Conservation (phyloP, 1,140 invertebrate genomes). For the Drosophila willistoni region DNA sequence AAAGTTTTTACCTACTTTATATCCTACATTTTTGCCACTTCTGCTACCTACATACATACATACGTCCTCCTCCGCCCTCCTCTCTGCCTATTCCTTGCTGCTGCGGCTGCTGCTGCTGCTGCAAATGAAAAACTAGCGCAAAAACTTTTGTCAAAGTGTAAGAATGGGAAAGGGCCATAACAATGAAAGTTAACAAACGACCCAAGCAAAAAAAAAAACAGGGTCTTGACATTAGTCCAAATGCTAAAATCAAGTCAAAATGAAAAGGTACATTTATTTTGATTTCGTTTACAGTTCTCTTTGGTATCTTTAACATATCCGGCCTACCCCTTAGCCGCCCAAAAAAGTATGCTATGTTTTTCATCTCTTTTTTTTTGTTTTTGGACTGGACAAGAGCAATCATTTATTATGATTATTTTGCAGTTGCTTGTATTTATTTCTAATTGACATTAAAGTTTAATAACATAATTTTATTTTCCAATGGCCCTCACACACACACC, state of each 20-base stretch:
- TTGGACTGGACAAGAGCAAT: conserved; percentile 6
- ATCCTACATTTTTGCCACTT: conserved; percentile 5
- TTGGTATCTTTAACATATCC: neutral
- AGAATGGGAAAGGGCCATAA: conserved; percentile 10
- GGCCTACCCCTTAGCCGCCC: neutral
- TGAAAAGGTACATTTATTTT: conserved; percentile 3
- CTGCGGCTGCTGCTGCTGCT: neutral
- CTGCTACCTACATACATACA: neutral
- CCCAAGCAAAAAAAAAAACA: neutral
- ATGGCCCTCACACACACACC: conserved; percentile 35
- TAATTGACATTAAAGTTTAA: conserved; percentile 66
- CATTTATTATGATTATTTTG: conserved; percentile 49
- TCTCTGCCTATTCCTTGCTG: neutral
- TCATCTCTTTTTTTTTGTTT: conserved; percentile 10
- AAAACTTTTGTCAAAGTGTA: conserved; percentile 58
- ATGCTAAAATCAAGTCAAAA: conserved; percentile 1
- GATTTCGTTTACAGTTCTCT: neutral
- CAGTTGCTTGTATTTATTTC: conserved; percentile 34
- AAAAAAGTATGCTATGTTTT: conserved; percentile 30
- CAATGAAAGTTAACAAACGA: conserved; percentile 11
- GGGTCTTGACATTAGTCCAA: conserved; percentile 2
- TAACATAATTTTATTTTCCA: conserved; percentile 63
- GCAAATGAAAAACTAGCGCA: conserved; percentile 58
- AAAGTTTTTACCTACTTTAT: conserved; percentile 69
- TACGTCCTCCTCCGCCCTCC: neutral